Conservation (phyloP, 1,140 invertebrate species). For the Daktulosphaira vitifoliae region DNA sequence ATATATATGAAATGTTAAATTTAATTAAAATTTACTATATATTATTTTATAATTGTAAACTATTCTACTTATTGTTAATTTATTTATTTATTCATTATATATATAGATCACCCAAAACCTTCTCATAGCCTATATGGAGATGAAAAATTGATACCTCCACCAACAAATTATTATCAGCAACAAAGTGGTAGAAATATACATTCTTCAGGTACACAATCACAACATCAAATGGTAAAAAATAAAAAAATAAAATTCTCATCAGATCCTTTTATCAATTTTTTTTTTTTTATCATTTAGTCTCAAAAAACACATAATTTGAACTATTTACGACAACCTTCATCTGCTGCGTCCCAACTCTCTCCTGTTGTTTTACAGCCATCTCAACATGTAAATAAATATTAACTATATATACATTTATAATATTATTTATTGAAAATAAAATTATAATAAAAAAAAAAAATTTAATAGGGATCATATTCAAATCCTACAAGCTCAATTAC, state of each 20-base stretch:
- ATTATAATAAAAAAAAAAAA: neutral
- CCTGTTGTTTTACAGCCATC: neutral
- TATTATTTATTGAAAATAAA: neutral
- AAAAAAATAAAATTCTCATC: too few species aligned
- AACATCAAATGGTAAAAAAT: constrained; percentile 14
- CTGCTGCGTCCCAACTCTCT: neutral
- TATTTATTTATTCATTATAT: too few species aligned
- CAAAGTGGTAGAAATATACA: constrained; percentile 2
- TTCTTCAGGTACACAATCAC: neutral
- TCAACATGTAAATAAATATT: neutral
- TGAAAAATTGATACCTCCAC: neutral
- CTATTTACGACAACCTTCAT: neutral
- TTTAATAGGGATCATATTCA: neutral
- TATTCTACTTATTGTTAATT: too few species aligned
- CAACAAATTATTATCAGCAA: constrained; percentile 13
- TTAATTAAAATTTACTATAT: too few species aligned
- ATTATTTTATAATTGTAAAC: too few species aligned
- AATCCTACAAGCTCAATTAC: neutral
- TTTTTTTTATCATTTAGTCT: too few species aligned
- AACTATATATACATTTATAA: neutral
- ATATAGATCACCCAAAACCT: constrained; percentile 13
- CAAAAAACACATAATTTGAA: constrained; percentile 7
- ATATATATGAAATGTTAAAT: too few species aligned
- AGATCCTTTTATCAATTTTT: too few species aligned
- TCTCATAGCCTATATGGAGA: neutral